Base-by-base conservation (phyloP, 2,888 invertebrate species). In the Troilus luridus region DNA sequence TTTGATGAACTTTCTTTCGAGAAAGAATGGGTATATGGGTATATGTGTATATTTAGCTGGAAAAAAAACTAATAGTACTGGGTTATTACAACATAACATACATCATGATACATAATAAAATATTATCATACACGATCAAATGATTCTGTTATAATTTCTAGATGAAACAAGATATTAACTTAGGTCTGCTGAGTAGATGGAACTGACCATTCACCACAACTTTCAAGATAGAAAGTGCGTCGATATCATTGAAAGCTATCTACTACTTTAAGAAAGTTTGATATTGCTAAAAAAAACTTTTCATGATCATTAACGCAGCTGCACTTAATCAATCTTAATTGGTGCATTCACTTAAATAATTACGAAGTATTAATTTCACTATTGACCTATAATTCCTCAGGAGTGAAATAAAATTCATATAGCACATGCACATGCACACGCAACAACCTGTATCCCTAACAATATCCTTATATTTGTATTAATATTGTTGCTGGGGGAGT, bases 211-310 rank as follows among this genome's bases (percentile, higher is more conserved):
- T 41, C 14, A 0, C 19, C 19, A 19, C 14, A 17, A 77, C 77
- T 77, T 77, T 77, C 77, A 41, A 77, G 41, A 77, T 77, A 77
- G 77, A 77, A 77, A 77, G 77, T 77, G 54, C 54, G 19, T 77
- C 17, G 27, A 77, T 9, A 77, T 77, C 54, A 77, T 41, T 41
- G 41, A 77, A 54, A 41, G 7, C 41, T 77, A 77, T 41, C 77
- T 8, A 41, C 77, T 1, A 77, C 77, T 19, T 77, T 17, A 77
- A 41, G 77, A 77, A 77, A 77, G 77, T 21, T 77, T 19, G 12
- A 72, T 72, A 77, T 77, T 54, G 17, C 8, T 77, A 77, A 77
- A 41, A 77, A 77, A 77, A 77, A 77, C 41, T 77, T 77, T 77
- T 41, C 77, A 54, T 54, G 19, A 21, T 41, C 72, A 72, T 19